Evolutionary conservation across 2,888 invertebrate genomes (phyloP), one percentile per base, ranked within the genome.

Genomic region (Nebria salina): DNA sequence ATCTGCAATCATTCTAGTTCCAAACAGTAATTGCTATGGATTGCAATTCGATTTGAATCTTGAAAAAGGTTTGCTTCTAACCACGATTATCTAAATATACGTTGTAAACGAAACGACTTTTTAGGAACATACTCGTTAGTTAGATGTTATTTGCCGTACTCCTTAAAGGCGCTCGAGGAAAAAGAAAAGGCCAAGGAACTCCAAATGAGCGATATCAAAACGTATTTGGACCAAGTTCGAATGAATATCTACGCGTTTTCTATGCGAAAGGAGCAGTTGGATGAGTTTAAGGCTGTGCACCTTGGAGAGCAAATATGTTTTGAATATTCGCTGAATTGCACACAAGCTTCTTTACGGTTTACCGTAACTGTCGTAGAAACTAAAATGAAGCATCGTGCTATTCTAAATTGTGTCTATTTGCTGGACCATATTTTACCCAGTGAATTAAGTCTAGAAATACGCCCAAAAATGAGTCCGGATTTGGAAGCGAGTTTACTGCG

Each of bases 181-280:
- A 20, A 7, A 25, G 7, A n/a, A 20, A 70, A 70, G 15, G 70
- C 25, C 5, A 65, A 78, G 13, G 2, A 72, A 5, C 34, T 73
- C 1, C 26, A 41, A 42, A 20, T 66, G 0, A 9, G 34, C 2
- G 41, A 75, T 26, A 5, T 80, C 34, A 5, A 20, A 11, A 6
- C 43, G 7, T 79, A 75, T 68, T 4, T 74, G 13, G 11, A 42
- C 4, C n/a, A 75, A 26, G 3, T 80, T 26, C 80, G 70, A 34
- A 13, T 65, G 20, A 75, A 80, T 68, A 41, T 80, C 25, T 34
- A 80, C 64, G 75, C 75, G n/a, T 80, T 13, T 70, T 64, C 26
- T 8, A 75, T 75, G 41, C 75, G 80, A 41, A 54, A 66, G 64
- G 65, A 75, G 7, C 75, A 75, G 41, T n/a, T 80, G 34, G 64